These are phyloP conservation scores for Masnerella sp. DNA, from an alignment of 2,888 invertebrate genomes.

Conservation along the genomic window DNA sequence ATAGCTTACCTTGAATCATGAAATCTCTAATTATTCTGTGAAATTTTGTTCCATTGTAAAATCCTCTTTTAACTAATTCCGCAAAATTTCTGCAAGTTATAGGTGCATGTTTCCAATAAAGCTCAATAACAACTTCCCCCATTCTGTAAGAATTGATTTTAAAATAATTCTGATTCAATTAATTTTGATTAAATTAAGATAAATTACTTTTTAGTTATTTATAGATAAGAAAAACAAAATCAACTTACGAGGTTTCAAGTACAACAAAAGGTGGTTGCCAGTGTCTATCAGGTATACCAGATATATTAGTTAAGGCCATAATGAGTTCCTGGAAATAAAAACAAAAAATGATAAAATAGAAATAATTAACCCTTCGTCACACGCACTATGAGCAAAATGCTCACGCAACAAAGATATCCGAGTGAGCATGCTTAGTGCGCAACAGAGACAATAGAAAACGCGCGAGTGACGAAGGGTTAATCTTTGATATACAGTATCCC, in stretches of 20 bases:
- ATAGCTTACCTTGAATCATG: constrained; percentile 88
- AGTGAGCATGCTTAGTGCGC: too few species aligned
- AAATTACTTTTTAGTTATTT: too few species aligned
- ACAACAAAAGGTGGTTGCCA: constrained; percentile 93
- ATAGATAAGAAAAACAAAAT: too few species aligned
- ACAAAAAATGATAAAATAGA: too few species aligned
- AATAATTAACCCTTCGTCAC: too few species aligned
- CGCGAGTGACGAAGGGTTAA: too few species aligned
- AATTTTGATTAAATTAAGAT: too few species aligned
- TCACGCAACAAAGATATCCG: too few species aligned
- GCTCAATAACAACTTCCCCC: constrained; percentile 94
- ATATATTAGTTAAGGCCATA: constrained; percentile 79
- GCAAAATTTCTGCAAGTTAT: constrained; percentile 98
- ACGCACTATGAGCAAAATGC: too few species aligned
- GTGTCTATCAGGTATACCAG: constrained; percentile 90
- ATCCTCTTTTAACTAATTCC: constrained; percentile 93
- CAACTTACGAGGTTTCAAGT: constrained; percentile 90
- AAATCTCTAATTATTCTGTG: constrained; percentile 96
- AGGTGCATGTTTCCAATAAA: constrained; percentile 99
- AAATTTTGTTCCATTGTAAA: constrained; percentile 97
- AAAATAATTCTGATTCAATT: too few species aligned
- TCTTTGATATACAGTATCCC: too few species aligned
- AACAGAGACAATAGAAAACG: too few species aligned
- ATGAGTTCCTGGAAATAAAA: constrained; percentile 4
- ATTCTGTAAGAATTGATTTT: constrained; percentile 83